Conservation (phyloP, 2,888 invertebrate species). For the Conistra vaccinii region DNA sequence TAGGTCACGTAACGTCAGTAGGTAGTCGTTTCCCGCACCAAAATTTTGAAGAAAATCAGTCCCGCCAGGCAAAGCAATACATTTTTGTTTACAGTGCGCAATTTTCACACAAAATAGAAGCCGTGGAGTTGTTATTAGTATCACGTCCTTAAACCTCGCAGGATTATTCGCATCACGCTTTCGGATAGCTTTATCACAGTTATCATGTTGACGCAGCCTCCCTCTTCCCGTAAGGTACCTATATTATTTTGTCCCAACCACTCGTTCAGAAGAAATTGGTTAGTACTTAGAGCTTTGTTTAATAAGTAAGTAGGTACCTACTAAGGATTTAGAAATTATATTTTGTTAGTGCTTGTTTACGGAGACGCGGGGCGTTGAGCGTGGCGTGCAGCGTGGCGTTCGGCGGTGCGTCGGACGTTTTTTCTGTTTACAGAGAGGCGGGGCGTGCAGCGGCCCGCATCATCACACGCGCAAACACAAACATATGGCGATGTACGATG, state of each 20-base stretch:
- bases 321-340: not conserved
- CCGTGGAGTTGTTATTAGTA: slow-evolving; percentile 61
- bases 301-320: too few relatives aligned
- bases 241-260: slow-evolving; percentile 50
- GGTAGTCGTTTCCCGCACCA: slow-evolving; percentile 8
- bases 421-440: too few relatives aligned
- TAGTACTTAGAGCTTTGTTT: not conserved
- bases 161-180: slow-evolving; percentile 73
- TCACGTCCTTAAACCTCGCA: slow-evolving; percentile 68
- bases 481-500: too few relatives aligned
- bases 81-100: slow-evolving; percentile 59
- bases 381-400: too few relatives aligned
- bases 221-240: slow-evolving; percentile 28
- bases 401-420: too few relatives aligned
- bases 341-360: too few relatives aligned
- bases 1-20: slow-evolving; percentile 20
- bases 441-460: too few relatives aligned
- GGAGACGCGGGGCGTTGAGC: too few relatives aligned
- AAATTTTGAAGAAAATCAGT: slow-evolving; percentile 28
- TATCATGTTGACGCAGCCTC: slow-evolving; percentile 68
- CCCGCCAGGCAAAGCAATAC: not conserved
- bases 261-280: slow-evolving; percentile 41
- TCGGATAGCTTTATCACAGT: slow-evolving; percentile 72
- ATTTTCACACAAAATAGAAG: slow-evolving; percentile 61
- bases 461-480: too few relatives aligned